Base-by-base conservation (phyloP, 2,113 vertebrate species). In the Equus quagga region DNA sequence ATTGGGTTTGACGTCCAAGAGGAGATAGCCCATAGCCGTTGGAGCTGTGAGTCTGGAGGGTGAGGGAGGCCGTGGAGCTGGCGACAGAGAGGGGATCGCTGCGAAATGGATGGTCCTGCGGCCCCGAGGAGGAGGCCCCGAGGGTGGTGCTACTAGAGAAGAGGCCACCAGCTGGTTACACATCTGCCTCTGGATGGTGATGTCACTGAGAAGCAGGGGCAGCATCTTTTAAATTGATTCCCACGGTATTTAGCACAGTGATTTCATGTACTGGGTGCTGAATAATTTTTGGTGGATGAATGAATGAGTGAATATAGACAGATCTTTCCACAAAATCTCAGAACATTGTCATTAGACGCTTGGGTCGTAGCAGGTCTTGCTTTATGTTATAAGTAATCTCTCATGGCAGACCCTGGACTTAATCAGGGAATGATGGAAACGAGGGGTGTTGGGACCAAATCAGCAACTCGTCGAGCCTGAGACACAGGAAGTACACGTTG, bases 401-500 rank as follows among this genome's bases (percentile, higher is more conserved):
- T 62, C 5, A 0, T 8, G 58, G 78, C 24, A 87, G 62, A 49
- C 1, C 21, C 89, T n/a, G 44, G 28, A 49, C 0, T 1, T 0
- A 2, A 0, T 18, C 17, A 23, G 9, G 60, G 5, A 4, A 88
- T 17, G 23, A 0, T 13, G 69, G 26, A 21, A 6, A 8, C 6
- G 4, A 10, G 46, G 21, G 64, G 12, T 15, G 2, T 5, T 64
- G 36, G 8, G 60, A 28, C 13, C 18, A 19, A 26, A 17, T 1
- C 6, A 1, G 9, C 19, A 1, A 2, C 44, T 23, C 6, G 18
- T 51, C n/a, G 11, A 64, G 60, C 11, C 49, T 2, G 11, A 49
- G 65, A 23, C 3, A 0, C 15, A 3, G 73, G 60, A 58, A 11
- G 49, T 11, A 4, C 0, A 0, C 2, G 0, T 2, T 3, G 2